Evolutionary conservation across 2,888 invertebrate species (phyloP).

Genomic region (Xanthia icteritia): DNA sequence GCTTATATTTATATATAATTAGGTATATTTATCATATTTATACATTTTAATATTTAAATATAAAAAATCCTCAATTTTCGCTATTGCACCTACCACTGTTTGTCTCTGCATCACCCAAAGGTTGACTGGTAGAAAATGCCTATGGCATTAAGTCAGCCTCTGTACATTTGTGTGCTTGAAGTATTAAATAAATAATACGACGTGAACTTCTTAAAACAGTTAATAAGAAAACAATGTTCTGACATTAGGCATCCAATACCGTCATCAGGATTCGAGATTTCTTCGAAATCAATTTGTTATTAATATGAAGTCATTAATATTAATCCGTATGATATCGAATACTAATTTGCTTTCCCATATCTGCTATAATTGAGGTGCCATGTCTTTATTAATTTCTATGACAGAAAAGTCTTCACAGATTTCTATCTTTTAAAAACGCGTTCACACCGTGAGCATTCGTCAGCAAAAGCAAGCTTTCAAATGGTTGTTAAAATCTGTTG

Average conservation of each 20-base stretch:
- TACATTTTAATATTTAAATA: too few species aligned
- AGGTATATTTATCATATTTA: too few species aligned
- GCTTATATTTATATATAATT: too few species aligned
- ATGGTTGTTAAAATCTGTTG: background rate
- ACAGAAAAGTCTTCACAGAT: background rate
- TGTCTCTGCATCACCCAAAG: too few species aligned
- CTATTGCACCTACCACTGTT: too few species aligned
- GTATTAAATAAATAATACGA: too few species aligned
- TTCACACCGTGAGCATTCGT: background rate
- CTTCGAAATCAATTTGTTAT: background rate
- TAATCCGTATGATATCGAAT: conserved; percentile 2
- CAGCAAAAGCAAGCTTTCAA: background rate
- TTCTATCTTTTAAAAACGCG: background rate
- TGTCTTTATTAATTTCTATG: background rate
- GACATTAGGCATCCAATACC: background rate
- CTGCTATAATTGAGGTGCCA: background rate
- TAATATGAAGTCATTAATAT: conserved; percentile 13
- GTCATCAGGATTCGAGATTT: background rate
- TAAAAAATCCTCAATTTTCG: too few species aligned
- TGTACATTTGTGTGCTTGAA: too few species aligned
- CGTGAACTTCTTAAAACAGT: background rate
- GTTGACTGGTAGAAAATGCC: too few species aligned
- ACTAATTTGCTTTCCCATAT: conserved; percentile 1
- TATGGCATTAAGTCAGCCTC: too few species aligned
- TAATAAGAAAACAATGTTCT: conserved; percentile 4